These are phyloP conservation scores for Procavia capensis DNA, from an alignment of 2,113 vertebrate species.

Conservation along the genomic window DNA sequence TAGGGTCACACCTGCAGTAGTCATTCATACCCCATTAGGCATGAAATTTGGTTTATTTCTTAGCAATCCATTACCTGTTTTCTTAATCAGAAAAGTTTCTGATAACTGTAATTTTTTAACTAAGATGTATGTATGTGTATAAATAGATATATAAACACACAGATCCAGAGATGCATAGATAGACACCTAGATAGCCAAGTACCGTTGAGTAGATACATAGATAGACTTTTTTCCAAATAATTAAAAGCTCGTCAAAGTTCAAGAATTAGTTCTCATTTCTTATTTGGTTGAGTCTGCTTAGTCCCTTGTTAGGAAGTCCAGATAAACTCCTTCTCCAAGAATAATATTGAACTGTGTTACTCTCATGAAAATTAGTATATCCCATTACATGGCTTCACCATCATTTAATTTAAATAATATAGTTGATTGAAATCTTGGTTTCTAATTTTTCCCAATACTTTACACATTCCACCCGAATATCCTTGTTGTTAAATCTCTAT, in stretches of 20 bases:
- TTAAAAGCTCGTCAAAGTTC: not conserved
- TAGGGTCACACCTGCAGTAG: not conserved
- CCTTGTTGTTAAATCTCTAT: not conserved
- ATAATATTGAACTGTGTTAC: not conserved
- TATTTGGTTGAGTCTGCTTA: not conserved
- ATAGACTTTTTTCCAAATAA: not conserved
- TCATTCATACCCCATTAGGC: not conserved
- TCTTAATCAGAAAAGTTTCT: not conserved
- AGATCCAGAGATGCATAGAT: too few species aligned
- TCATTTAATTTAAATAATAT: not conserved
- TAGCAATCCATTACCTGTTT: not conserved
- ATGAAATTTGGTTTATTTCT: not conserved
- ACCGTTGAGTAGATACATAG: too few species aligned
- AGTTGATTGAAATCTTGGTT: not conserved
- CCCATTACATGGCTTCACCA: not conserved
- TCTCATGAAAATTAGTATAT: not conserved
- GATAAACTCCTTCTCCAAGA: not conserved
- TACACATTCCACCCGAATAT: not conserved
- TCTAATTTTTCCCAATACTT: not conserved
- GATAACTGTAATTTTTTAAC: not conserved
- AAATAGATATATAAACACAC: too few species aligned
- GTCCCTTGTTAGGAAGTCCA: not conserved
- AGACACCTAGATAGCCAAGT: too few species aligned
- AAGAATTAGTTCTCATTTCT: not conserved
- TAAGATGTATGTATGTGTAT: not conserved